A percentile compares a stretch with the other conserved stretches of the same genome.
phyloP scores from a whole-genome alignment of 92 coral and sea anemone species.

The Plumapathes pennacea region DNA sequence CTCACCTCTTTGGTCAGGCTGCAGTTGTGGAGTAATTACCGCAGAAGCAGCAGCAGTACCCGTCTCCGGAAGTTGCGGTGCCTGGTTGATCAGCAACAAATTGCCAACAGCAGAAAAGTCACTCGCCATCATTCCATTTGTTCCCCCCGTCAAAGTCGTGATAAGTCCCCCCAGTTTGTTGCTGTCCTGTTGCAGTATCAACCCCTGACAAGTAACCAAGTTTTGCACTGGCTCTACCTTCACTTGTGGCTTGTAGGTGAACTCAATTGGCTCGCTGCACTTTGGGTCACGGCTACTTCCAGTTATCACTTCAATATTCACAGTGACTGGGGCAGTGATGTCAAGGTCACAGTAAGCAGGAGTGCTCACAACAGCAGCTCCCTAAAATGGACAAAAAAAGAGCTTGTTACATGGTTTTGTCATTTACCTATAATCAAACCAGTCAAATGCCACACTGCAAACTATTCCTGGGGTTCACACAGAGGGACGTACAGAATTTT shows the following conservation, averaged over 20 bases:
- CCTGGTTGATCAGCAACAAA: slow-evolving; percentile 9
- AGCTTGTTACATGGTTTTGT: no score
- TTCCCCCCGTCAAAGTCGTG: slow-evolving; percentile 58
- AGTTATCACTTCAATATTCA: slow-evolving; percentile 76
- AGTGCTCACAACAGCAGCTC: slow-evolving; percentile 88
- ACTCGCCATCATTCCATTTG: no score
- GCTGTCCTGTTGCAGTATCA: slow-evolving; percentile 42
- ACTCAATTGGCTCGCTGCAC: slow-evolving; percentile 92
- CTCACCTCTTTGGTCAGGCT: slow-evolving; percentile 6
- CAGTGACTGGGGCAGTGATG: slow-evolving; percentile 85
- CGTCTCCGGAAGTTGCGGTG: slow-evolving; percentile 6
- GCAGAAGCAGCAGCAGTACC: slow-evolving; percentile 27
- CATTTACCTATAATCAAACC: no score
- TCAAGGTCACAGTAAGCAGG: slow-evolving; percentile 81
- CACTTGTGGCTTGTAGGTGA: slow-evolving; percentile 82
- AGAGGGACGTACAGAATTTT: neutral
- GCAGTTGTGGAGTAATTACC: slow-evolving; percentile 11
- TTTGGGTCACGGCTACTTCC: slow-evolving; percentile 73
- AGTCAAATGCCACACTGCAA: no score
- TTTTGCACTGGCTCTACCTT: slow-evolving; percentile 9
- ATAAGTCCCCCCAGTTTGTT: slow-evolving; percentile 51
- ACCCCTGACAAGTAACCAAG: slow-evolving; percentile 17
- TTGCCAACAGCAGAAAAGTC: no score
- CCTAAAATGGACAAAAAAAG: slow-evolving; percentile 43
- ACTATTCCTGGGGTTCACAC: neutral